phyloP scores from a whole-genome alignment of 2,113 vertebrate genomes.

The Pipra filicauda region DNA sequence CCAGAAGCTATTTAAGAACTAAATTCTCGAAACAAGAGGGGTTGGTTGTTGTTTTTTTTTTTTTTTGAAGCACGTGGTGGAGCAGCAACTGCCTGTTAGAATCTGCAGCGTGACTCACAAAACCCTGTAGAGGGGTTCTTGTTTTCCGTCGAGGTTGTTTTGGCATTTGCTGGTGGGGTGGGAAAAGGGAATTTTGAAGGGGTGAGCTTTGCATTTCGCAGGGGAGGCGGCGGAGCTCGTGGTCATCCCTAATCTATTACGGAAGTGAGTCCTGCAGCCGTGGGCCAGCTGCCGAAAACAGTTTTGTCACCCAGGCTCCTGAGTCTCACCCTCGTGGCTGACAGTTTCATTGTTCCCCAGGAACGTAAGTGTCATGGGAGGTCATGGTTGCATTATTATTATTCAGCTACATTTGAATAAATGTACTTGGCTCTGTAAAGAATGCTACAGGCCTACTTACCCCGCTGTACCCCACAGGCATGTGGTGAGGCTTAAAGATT shows the following conservation, averaged over 20 bases:
- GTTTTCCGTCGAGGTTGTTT: constrained; percentile 1
- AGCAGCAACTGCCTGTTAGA: not conserved
- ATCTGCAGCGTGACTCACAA: not conserved
- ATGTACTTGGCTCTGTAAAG: constrained; percentile 69
- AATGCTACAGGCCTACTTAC: constrained; percentile 63
- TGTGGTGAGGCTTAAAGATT: constrained; percentile 67
- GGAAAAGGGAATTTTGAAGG: constrained; percentile 20
- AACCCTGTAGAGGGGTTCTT: not conserved
- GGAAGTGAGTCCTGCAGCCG: constrained; percentile 52
- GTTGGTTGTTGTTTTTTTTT: not conserved
- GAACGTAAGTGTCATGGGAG: constrained; percentile 73
- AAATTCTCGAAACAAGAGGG: not conserved
- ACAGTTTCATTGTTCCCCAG: constrained; percentile 69
- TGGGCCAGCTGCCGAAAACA: constrained; percentile 52
- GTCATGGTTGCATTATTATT: constrained; percentile 70
- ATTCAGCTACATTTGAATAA: constrained; percentile 74
- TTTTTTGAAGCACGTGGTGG: not conserved
- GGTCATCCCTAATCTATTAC: constrained; percentile 54
- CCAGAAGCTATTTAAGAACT: not conserved
- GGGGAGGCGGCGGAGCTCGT: not conserved
- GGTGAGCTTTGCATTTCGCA: constrained; percentile 14
- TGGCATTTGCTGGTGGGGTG: not conserved
- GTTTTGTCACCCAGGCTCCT: constrained; percentile 52
- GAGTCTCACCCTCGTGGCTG: constrained; percentile 59
- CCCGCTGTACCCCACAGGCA: constrained; percentile 65